Evolutionary conservation across 1,140 invertebrate genomes (phyloP).

Genomic region (Philotrypesis tridentata): DNA sequence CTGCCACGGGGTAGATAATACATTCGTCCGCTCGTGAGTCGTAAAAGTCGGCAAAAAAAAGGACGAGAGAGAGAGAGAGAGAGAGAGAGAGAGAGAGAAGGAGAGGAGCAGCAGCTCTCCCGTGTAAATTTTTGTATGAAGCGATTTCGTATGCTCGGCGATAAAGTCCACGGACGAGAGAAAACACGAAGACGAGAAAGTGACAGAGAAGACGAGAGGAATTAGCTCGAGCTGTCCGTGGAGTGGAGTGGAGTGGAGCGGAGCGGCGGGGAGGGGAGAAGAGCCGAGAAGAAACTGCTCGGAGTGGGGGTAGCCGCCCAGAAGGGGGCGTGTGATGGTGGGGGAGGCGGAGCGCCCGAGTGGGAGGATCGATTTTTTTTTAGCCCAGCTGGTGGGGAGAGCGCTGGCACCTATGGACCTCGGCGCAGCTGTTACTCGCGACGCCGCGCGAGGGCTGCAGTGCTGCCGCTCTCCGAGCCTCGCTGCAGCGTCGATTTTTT

Average conservation of each 20-base stretch:
- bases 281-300: slow-evolving; percentile 24
- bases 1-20: slow-evolving; percentile 64
- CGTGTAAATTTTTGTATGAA: slow-evolving; percentile 70
- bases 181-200: slow-evolving; percentile 35
- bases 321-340: slow-evolving; percentile 24
- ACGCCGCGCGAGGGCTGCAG: background rate
- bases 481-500: background rate
- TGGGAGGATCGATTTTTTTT: slow-evolving; percentile 45
- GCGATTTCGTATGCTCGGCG: slow-evolving; percentile 65
- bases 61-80: slow-evolving; percentile 22
- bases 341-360: slow-evolving; percentile 45
- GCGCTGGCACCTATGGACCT: background rate
- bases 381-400: background rate
- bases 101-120: slow-evolving; percentile 40
- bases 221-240: slow-evolving; percentile 61
- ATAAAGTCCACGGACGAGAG: slow-evolving; percentile 63
- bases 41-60: slow-evolving; percentile 51
- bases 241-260: slow-evolving; percentile 17
- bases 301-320: background rate
- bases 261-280: slow-evolving; percentile 23
- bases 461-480: background rate
- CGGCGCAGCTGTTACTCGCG: background rate
- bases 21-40: slow-evolving; percentile 63
- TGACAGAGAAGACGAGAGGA: slow-evolving; percentile 59
- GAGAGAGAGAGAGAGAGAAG: slow-evolving; percentile 11